Conservation (phyloP, 2,113 vertebrate genomes). For the Catharus bicknelli region DNA sequence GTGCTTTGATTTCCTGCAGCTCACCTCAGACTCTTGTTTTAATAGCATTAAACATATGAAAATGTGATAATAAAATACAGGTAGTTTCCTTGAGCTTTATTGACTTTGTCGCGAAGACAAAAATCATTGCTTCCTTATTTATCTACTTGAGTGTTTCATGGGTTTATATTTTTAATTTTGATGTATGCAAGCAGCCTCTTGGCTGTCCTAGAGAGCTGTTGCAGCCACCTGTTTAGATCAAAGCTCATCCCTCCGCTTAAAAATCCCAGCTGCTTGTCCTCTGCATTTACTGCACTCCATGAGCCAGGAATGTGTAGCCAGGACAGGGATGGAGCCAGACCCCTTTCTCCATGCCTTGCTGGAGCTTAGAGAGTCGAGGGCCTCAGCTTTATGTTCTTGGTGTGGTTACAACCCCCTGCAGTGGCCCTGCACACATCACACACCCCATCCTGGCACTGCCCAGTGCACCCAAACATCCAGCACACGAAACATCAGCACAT, state of each 20-base stretch:
- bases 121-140: neutral
- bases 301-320: neutral
- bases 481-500: neutral
- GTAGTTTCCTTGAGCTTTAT: conserved; percentile 14
- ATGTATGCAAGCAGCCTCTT: neutral
- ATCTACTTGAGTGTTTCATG: neutral
- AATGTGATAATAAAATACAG: conserved; percentile 16
- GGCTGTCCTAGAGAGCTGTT: neutral
- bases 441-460: neutral
- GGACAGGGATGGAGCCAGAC: neutral
- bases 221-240: neutral
- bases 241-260: neutral
- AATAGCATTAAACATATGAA: neutral
- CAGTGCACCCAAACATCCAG: neutral
- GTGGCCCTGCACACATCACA: neutral
- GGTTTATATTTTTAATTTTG: neutral
- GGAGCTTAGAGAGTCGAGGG: accelerated
- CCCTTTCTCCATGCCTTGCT: neutral
- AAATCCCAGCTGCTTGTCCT: neutral
- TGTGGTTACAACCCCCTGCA: accelerated
- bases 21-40: neutral
- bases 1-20: conserved; percentile 21
- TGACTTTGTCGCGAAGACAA: neutral
- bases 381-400: accelerated
- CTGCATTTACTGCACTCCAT: accelerated